Evolutionary conservation across 2,113 vertebrate genomes (phyloP).

Genomic region (Megaceryle maxima): DNA sequence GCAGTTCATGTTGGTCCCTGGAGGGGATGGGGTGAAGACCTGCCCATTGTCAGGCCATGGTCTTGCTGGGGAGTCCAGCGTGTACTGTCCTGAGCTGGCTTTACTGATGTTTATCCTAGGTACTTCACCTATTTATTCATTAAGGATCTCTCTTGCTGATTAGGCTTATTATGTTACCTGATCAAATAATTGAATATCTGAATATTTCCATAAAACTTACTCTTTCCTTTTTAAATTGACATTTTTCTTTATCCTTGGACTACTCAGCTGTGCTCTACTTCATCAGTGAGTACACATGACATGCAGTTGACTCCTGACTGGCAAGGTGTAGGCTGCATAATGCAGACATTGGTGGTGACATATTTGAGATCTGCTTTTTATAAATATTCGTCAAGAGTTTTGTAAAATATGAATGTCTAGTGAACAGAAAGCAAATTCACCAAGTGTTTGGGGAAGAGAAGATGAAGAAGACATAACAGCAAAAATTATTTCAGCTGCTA

Average conservation of each 20-base stretch:
- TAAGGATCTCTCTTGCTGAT: background rate
- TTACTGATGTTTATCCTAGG: background rate
- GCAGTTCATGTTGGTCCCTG: background rate
- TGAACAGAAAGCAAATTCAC: background rate
- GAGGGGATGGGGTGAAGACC: background rate
- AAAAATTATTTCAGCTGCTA: background rate
- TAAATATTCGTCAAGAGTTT: background rate
- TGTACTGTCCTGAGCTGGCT: background rate
- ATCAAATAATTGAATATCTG: background rate
- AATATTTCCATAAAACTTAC: background rate
- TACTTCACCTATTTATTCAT: background rate
- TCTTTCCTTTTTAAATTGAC: background rate
- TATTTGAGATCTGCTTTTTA: background rate
- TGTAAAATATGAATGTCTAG: background rate
- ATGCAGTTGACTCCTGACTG: background rate
- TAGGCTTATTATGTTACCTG: background rate
- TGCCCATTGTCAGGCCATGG: rapidly evolving
- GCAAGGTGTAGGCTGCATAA: background rate
- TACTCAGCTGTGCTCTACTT: background rate
- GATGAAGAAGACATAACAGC: background rate
- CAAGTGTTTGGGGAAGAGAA: background rate
- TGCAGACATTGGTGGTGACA: background rate
- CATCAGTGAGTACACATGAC: background rate
- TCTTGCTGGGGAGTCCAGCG: background rate
- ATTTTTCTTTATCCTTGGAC: background rate